Evolutionary conservation across 2,888 invertebrate genomes (phyloP).

Genomic region (Holacanthella duospinosa): DNA sequence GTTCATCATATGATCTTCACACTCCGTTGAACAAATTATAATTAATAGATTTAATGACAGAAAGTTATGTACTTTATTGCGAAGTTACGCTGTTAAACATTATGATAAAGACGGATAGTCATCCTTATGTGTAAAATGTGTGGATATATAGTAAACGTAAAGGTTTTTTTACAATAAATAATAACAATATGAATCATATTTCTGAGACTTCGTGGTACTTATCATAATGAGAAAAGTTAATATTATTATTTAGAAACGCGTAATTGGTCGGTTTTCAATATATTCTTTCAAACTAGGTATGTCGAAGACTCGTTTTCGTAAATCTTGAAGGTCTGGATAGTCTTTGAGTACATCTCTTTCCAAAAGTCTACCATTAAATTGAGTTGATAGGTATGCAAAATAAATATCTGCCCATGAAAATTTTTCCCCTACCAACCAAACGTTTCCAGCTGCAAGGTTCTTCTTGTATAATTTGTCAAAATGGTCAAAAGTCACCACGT

Average conservation of each 20-base stretch:
- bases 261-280: conserved; percentile 49
- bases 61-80: no score
- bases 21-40: no score
- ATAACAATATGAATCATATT: neutral
- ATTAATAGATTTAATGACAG: no score
- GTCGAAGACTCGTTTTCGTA: conserved; percentile 47
- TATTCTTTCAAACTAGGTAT: conserved; percentile 49
- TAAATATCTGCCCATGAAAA: conserved; percentile 47
- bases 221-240: conserved; percentile 1
- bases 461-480: neutral
- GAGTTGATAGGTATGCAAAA: conserved; percentile 49
- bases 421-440: neutral
- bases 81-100: no score
- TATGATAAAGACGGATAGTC: no score
- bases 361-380: conserved; percentile 47
- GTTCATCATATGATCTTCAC: no score
- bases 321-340: conserved; percentile 47
- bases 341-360: conserved; percentile 46
- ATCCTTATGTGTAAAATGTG: no score
- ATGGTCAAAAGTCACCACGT: neutral
- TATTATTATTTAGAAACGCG: conserved; percentile 44
- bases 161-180: no score
- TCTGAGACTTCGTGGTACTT: neutral
- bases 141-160: no score
- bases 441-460: neutral